These are phyloP conservation scores for Pegoplata infirma DNA, from an alignment of 2,888 invertebrate species.

Conservation along the genomic window DNA sequence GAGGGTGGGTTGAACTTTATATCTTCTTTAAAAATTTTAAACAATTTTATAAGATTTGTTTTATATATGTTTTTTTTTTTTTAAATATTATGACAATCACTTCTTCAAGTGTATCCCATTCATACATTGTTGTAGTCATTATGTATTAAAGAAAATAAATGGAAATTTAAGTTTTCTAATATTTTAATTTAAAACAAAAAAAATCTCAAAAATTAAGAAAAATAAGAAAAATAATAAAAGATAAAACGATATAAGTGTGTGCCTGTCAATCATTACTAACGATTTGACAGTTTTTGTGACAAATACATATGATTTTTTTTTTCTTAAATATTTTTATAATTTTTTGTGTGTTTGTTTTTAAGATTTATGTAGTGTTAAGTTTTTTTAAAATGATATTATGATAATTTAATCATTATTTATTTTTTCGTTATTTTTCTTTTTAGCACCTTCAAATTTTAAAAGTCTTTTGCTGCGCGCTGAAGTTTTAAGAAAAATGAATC, in stretches of 20 bases:
- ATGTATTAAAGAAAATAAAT: slow-evolving; percentile 38
- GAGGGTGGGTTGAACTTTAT: too few species aligned
- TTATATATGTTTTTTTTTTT: too few species aligned
- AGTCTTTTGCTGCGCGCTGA: slow-evolving; percentile 83
- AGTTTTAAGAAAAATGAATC: slow-evolving; percentile 81
- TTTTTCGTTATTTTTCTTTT: slow-evolving; percentile 71
- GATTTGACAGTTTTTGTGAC: slow-evolving; percentile 41
- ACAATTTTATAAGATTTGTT: too few species aligned
- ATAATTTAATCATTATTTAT: not conserved
- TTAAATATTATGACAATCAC: too few species aligned
- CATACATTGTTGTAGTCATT: not conserved
- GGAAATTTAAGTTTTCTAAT: slow-evolving; percentile 55
- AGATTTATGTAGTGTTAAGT: slow-evolving; percentile 22
- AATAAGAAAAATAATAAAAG: too few species aligned
- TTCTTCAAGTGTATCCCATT: too few species aligned
- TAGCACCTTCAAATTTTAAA: slow-evolving; percentile 83
- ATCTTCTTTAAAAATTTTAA: too few species aligned
- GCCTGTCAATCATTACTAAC: slow-evolving; percentile 48
- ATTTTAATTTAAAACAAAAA: slow-evolving; percentile 29
- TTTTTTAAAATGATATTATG: slow-evolving; percentile 21
- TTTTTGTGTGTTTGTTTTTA: slow-evolving; percentile 15
- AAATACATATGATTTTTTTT: slow-evolving; percentile 4
- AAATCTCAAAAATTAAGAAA: not conserved
- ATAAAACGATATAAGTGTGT: slow-evolving; percentile 33
- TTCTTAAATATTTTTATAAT: not conserved